Evolutionary conservation across 2,888 invertebrate species (phyloP), one percentile per base, ranked within the genome.

Genomic region (Plebejus argus): DNA sequence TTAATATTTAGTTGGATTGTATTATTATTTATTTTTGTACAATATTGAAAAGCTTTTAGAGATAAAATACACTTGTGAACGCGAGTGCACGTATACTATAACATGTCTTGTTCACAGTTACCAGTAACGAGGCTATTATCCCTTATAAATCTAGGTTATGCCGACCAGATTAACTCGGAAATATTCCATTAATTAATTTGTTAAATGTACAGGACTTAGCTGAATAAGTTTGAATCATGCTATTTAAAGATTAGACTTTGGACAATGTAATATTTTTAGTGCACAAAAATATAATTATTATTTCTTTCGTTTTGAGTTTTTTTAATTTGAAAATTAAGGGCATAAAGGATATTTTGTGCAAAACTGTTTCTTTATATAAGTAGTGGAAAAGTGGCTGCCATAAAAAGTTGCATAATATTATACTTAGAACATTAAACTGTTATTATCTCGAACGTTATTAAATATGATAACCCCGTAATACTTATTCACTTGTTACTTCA

Each of bases 81-180:
- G 0, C 33, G 58, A 83, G 83, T 81, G 82, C 81, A 80, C 79
- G 79, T 79, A 72, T 78, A 86, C 90, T 89, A 89, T 88, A 83
- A 89, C 88, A 90, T 89, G 91, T 88, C 91, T 89, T 91, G 91
- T 91, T 88, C 86, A 85, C 83, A 81, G 85, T 85, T 83, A 84
- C 87, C 88, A 87, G 89, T 90, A 90, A 91, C 89, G 86, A 89
- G 87, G 87, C 87, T 88, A 92, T 93, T 90, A 92, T 91, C 89
- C 90, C 84, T 83, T 86, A 89, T 92, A 91, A 92, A 92, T 92
- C 89, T 91, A 90, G 90, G 90, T 89, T 90, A 90, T 86, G 83
- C 80, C 83, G 86, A 86, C 85, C 83, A 83, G 88, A 86, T 91
- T 89, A 88, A 86, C 85, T 84, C 85, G 85, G 85, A 86, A 84